Percentiles rank a stretch among this genome's conserved stretches.
Evolutionary conservation across 2,797 vertebrate genomes (phyloP).

Genomic region (Hozukius guyotensis): DNA sequence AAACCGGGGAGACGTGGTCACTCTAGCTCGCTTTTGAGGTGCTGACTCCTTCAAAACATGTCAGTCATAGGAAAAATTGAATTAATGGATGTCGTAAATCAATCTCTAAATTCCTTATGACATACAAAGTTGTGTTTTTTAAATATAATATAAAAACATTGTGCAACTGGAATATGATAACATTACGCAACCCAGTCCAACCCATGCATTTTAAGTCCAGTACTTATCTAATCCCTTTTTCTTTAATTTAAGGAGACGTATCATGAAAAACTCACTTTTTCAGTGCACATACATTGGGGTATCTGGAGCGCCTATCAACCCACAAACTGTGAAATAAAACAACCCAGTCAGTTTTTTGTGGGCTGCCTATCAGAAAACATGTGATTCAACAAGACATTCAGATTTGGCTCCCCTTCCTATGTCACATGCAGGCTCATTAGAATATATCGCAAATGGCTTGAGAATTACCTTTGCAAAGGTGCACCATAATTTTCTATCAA

Average conservation of each 20-base stretch:
- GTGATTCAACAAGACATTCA: not conserved
- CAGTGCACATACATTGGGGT: not conserved
- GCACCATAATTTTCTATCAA: no score
- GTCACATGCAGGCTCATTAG: no score
- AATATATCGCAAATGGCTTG: no score
- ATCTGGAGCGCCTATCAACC: no score
- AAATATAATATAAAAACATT: not conserved
- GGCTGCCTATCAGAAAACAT: not conserved
- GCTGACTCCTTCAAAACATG: slow-evolving; percentile 41
- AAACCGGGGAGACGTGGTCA: slow-evolving; percentile 39
- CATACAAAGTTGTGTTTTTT: not conserved
- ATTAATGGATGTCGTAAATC: slow-evolving; percentile 8
- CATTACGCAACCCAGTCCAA: not conserved
- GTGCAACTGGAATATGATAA: not conserved
- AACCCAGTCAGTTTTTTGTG: not conserved
- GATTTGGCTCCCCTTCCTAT: not conserved
- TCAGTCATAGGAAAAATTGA: slow-evolving; percentile 27
- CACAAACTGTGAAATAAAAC: no score
- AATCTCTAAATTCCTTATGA: not conserved
- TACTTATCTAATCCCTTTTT: not conserved
- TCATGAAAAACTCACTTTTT: not conserved
- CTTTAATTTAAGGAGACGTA: not conserved
- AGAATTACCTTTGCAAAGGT: no score
- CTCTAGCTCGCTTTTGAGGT: slow-evolving; percentile 20
- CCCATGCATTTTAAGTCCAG: no score